phyloP scores from a whole-genome alignment of 2,888 invertebrate species.

The Quadroppia sp. region DNA sequence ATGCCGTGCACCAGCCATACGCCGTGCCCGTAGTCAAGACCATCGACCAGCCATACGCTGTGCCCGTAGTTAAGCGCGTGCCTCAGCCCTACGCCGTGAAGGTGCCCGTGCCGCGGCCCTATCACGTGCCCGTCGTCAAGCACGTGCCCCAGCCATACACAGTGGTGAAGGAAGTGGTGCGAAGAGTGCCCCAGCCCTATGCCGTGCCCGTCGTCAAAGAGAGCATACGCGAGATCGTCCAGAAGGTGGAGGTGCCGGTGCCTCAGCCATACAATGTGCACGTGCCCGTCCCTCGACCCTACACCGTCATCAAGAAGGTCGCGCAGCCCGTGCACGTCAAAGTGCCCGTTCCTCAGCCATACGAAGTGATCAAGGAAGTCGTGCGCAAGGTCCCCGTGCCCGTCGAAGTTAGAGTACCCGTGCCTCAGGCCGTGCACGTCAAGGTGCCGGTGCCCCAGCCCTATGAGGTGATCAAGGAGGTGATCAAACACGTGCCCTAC shows the following conservation, averaged over 20 bases:
- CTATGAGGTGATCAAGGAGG: slow-evolving; percentile 37
- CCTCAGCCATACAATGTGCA: slow-evolving; percentile 34
- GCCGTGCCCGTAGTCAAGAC: too few relatives aligned
- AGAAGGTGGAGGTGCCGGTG: slow-evolving; percentile 25
- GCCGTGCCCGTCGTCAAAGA: slow-evolving; percentile 30
- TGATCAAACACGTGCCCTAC: slow-evolving; percentile 35
- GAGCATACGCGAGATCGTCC: slow-evolving; percentile 31
- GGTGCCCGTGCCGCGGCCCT: slow-evolving; percentile 29
- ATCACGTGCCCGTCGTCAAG: slow-evolving; percentile 1
- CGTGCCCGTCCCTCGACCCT: slow-evolving; percentile 27
- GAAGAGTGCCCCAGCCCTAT: slow-evolving; percentile 24
- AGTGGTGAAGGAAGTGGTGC: slow-evolving; percentile 31
- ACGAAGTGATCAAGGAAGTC: slow-evolving; percentile 34
- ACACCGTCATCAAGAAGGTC: slow-evolving; percentile 32
- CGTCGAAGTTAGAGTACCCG: slow-evolving; percentile 9
- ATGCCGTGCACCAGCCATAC: too few relatives aligned
- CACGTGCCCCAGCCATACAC: slow-evolving; percentile 25
- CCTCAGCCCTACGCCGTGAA: slow-evolving; percentile 12
- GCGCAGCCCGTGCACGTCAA: neutral
- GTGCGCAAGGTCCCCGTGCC: slow-evolving; percentile 25
- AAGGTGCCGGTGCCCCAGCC: slow-evolving; percentile 23
- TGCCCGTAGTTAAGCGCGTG: slow-evolving; percentile 1
- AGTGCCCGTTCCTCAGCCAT: slow-evolving; percentile 23
- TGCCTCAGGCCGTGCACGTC: slow-evolving; percentile 3
- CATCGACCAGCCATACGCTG: slow-evolving; percentile 25